Conservation (phyloP, 2,888 invertebrate genomes). For the Masnerella sp. region DNA sequence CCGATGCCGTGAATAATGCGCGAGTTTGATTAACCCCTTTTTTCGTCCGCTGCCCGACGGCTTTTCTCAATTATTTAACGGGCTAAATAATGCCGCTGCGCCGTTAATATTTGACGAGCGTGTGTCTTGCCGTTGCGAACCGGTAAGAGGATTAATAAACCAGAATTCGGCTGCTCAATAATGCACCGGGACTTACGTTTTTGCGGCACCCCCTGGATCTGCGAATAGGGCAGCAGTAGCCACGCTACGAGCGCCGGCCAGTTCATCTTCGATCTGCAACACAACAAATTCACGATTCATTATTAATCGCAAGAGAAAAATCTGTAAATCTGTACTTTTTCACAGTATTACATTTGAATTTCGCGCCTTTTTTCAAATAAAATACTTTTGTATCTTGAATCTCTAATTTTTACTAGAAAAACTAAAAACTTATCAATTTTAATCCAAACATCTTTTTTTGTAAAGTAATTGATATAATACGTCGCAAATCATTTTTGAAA, state of each 20-base stretch:
- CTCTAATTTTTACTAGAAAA: no score
- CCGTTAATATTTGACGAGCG: constrained; percentile 22
- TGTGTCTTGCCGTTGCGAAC: constrained; percentile 19
- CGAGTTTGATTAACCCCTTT: constrained; percentile 23
- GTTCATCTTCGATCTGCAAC: constrained; percentile 73
- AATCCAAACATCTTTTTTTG: no score
- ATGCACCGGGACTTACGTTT: constrained; percentile 65
- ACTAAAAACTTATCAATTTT: no score
- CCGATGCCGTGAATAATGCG: constrained; percentile 26
- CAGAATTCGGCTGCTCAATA: constrained; percentile 22
- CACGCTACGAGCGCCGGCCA: constrained; percentile 71
- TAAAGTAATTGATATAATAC: no score
- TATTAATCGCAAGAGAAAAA: no score
- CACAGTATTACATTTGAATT: no score
- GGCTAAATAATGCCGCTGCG: constrained; percentile 13
- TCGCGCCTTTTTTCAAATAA: no score
- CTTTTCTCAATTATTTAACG: constrained; percentile 6
- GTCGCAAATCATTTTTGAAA: no score
- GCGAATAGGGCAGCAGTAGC: constrained; percentile 70
- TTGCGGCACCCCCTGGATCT: constrained; percentile 69
- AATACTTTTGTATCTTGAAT: no score
- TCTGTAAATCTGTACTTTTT: no score
- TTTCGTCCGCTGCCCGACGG: not conserved
- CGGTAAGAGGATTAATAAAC: constrained; percentile 37
- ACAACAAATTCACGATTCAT: not conserved